Evolutionary conservation across 35 echinoderm and acorn worm genomes (phyloP).

Genomic region (Nesometra sesokonis): DNA sequence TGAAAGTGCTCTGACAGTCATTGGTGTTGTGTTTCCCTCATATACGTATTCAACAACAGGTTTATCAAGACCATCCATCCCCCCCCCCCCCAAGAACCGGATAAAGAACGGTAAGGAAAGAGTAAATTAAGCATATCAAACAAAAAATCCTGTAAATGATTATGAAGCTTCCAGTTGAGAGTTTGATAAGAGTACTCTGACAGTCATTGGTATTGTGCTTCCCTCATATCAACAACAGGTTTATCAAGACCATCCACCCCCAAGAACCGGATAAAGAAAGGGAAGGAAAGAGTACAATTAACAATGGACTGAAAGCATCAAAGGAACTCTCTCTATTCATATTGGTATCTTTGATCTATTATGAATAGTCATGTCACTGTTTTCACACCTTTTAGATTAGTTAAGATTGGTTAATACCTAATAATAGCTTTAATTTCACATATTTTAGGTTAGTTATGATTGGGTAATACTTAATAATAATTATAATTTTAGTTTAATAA

Average conservation of each 20-base stretch:
- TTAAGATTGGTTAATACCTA: too few relatives aligned
- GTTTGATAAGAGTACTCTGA: slow-evolving; percentile 48
- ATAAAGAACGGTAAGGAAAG: slow-evolving; percentile 48
- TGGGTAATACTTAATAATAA: too few relatives aligned
- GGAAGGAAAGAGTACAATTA: slow-evolving; percentile 26
- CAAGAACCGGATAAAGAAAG: slow-evolving; percentile 58
- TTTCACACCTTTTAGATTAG: too few relatives aligned
- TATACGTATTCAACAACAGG: slow-evolving; percentile 78
- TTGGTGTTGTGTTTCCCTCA: slow-evolving; percentile 63
- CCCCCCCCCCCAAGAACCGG: slow-evolving; percentile 42
- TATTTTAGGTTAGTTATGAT: too few relatives aligned
- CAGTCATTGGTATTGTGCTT: slow-evolving; percentile 48
- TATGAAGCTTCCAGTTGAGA: neutral
- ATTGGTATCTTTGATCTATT: neutral
- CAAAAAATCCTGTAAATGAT: neutral
- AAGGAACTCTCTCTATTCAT: too few relatives aligned
- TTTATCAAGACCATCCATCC: slow-evolving; percentile 65
- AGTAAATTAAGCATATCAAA: neutral
- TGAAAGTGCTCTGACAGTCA: slow-evolving; percentile 35
- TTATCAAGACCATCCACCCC: slow-evolving; percentile 74
- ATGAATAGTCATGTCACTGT: neutral
- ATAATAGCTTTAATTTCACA: too few relatives aligned
- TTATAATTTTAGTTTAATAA: too few relatives aligned
- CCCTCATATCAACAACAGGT: slow-evolving; percentile 84
- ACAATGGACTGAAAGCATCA: too few relatives aligned